A percentile compares a stretch with the other conserved stretches of the same genome.
Conservation (phyloP, 1,140 invertebrate genomes). For the Zaprionus gabonicus region DNA sequence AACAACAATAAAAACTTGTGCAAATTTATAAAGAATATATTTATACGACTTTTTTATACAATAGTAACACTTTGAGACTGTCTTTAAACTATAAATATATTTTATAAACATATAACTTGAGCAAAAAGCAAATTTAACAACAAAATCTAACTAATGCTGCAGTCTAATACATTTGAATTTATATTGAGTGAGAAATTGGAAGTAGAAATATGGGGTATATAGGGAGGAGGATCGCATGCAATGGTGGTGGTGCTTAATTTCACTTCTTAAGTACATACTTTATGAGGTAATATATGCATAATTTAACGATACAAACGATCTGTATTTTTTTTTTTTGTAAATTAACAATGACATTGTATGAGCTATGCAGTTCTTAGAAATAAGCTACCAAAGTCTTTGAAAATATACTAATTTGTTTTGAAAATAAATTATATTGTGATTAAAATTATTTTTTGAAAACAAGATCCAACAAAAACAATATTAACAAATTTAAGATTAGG, state of each 20-base stretch:
- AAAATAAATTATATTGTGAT: constrained; percentile 10
- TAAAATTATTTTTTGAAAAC: constrained; percentile 7
- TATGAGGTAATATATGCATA: constrained; percentile 58
- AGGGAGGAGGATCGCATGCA: constrained; percentile 9
- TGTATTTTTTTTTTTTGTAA: constrained; percentile 15
- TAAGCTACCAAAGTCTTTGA: not conserved
- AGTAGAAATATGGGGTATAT: constrained; percentile 25
- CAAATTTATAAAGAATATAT: constrained; percentile 37
- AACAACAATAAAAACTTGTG: constrained; percentile 46
- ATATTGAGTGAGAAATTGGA: constrained; percentile 18
- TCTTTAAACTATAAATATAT: constrained; percentile 28
- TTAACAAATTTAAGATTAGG: constrained; percentile 25
- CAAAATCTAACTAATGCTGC: constrained; percentile 39
- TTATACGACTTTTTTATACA: constrained; percentile 8
- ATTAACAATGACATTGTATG: not conserved
- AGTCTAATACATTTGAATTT: constrained; percentile 23
- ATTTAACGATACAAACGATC: constrained; percentile 26
- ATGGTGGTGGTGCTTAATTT: constrained; percentile 30
- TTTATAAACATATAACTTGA: constrained; percentile 23
- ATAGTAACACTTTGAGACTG: constrained; percentile 33
- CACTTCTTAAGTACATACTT: constrained; percentile 65
- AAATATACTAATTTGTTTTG: not conserved
- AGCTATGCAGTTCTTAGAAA: not conserved
- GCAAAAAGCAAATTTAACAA: constrained; percentile 45
- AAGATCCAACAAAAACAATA: constrained; percentile 32